phyloP scores from a whole-genome alignment of 2,113 vertebrate genomes.

The Brachirus orientalis region DNA sequence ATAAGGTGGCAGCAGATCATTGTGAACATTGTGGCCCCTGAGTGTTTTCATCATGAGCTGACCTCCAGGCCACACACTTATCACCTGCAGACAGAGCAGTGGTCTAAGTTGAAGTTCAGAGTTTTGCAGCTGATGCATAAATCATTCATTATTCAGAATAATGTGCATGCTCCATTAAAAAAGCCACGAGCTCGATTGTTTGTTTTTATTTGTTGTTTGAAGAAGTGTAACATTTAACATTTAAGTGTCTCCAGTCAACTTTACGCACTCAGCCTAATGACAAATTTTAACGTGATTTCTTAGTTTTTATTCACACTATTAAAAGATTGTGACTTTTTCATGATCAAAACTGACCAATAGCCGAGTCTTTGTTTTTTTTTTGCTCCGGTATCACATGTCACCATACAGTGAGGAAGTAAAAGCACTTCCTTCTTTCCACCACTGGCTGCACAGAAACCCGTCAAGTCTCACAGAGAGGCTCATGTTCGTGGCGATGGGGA shows the following conservation, averaged over 20 bases:
- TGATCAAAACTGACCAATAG: conserved; percentile 17
- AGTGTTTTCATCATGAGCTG: not conserved
- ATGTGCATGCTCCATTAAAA: too few species aligned
- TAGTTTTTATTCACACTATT: not conserved
- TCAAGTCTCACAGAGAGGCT: conserved; percentile 6
- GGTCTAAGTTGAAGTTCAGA: too few species aligned
- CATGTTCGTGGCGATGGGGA: conserved; percentile 34
- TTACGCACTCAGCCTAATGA: too few species aligned
- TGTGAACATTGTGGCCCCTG: too few species aligned
- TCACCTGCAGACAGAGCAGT: not conserved
- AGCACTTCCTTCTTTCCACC: conserved; percentile 80
- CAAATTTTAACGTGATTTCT: not conserved
- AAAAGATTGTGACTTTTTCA: conserved; percentile 5
- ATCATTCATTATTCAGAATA: too few species aligned
- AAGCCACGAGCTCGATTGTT: too few species aligned
- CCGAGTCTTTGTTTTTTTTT: conserved; percentile 25
- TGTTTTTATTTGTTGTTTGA: not conserved
- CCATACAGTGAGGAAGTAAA: conserved; percentile 76
- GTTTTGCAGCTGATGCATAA: not conserved
- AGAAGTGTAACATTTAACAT: not conserved
- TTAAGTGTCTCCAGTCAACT: too few species aligned
- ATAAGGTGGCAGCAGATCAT: conserved; percentile 62
- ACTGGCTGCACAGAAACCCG: conserved; percentile 31
- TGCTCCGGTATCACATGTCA: conserved; percentile 79
- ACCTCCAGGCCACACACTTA: not conserved